Conservation (phyloP, 2,888 invertebrate species). For the Auanema freiburgensis region DNA sequence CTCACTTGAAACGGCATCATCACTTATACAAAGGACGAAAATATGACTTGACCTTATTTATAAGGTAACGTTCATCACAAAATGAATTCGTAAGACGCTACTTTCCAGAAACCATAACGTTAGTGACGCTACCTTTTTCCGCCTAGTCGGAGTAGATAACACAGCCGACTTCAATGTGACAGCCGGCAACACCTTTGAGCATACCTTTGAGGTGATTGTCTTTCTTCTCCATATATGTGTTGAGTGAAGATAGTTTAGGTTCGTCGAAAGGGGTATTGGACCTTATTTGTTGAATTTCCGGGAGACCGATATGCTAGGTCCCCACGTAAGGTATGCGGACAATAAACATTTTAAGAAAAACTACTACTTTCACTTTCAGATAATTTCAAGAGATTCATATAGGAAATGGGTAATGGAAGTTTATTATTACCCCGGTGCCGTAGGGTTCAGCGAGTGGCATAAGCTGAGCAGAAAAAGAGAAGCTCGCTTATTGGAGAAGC, state of each 20-base stretch:
- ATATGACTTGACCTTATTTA: slow-evolving; percentile 59
- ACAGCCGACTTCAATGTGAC: slow-evolving; percentile 62
- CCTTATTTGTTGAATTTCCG: slow-evolving; percentile 63
- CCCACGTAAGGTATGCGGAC: slow-evolving; percentile 47
- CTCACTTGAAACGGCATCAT: slow-evolving; percentile 8
- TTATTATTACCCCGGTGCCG: slow-evolving; percentile 54
- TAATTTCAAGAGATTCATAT: slow-evolving; percentile 62
- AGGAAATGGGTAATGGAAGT: slow-evolving; percentile 63
- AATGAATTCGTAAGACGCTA: background rate
- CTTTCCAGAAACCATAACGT: slow-evolving; percentile 62
- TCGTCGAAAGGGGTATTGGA: slow-evolving; percentile 62
- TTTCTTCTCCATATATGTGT: background rate
- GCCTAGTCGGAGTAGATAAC: slow-evolving; percentile 62
- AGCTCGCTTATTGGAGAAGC: slow-evolving; percentile 1
- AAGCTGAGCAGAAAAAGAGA: slow-evolving; percentile 36
- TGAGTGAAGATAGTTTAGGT: slow-evolving; percentile 36
- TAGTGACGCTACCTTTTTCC: slow-evolving; percentile 61
- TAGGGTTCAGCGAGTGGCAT: slow-evolving; percentile 53
- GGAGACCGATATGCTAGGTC: slow-evolving; percentile 60
- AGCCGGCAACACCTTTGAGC: slow-evolving; percentile 61
- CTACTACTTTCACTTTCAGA: slow-evolving; percentile 28
- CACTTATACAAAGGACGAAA: slow-evolving; percentile 48
- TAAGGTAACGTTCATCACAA: slow-evolving; percentile 35
- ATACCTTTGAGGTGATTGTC: slow-evolving; percentile 55
- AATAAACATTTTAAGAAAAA: background rate